Percentiles rank a stretch among this genome's conserved stretches.
Evolutionary conservation across 2,888 invertebrate species (phyloP).

Genomic region (Cataglyphis livida): DNA sequence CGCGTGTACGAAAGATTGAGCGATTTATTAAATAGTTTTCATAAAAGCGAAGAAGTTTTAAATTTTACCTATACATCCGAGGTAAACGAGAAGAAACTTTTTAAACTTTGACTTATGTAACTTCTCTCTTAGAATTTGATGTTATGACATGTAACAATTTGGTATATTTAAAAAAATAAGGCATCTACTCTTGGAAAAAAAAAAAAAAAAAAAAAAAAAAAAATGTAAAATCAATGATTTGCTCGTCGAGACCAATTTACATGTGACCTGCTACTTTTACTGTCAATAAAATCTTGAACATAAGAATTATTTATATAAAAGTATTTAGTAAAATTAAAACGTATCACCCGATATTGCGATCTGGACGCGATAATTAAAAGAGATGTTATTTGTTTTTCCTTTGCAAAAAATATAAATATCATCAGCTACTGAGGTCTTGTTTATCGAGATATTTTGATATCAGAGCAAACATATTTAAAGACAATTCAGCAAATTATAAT

Average conservation of each 20-base stretch:
- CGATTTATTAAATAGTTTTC: slow-evolving; percentile 46
- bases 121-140: neutral
- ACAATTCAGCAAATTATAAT: neutral
- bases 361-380: neutral
- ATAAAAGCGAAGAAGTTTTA: neutral
- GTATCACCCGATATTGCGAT: neutral
- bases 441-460: slow-evolving; percentile 19
- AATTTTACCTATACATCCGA: slow-evolving; percentile 1
- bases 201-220: neutral
- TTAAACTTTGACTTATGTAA: neutral
- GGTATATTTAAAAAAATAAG: neutral
- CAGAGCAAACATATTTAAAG: neutral
- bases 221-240: neutral
- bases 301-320: neutral
- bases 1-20: slow-evolving; percentile 49
- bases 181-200: neutral
- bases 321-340: neutral
- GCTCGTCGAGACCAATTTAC: neutral
- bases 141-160: neutral
- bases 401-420: slow-evolving; percentile 21
- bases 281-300: neutral
- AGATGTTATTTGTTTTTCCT: neutral
- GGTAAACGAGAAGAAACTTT: neutral
- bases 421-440: slow-evolving; percentile 11
- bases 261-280: neutral